Percentiles rank a stretch among this genome's conserved stretches.
These are phyloP conservation scores for Murina feae DNA, from an alignment of 2,113 vertebrate species.

Conservation along the genomic window DNA sequence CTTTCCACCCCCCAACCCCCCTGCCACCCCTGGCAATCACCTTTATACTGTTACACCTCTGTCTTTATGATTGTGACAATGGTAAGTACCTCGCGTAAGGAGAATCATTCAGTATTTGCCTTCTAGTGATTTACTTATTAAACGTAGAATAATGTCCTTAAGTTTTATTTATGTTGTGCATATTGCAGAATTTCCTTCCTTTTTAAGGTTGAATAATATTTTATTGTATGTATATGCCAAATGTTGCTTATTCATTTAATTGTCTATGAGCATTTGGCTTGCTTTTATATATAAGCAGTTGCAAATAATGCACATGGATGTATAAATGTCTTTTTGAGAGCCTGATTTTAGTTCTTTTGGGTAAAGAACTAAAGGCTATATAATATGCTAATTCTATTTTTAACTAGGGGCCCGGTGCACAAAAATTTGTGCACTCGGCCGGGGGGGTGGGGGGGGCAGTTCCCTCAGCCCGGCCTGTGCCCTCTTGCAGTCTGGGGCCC, in stretches of 20 bases:
- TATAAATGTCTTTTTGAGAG: background rate
- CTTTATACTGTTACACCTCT: background rate
- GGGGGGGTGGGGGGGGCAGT: too few relatives aligned
- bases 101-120: background rate
- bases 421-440: too few relatives aligned
- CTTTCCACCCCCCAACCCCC: too few relatives aligned
- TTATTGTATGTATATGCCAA: background rate
- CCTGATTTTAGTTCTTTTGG: background rate
- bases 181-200: background rate
- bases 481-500: too few relatives aligned
- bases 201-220: background rate
- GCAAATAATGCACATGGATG: background rate
- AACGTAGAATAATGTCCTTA: background rate
- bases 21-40: background rate
- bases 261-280: background rate
- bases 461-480: too few relatives aligned
- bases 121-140: conserved; percentile 6
- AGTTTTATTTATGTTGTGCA: background rate
- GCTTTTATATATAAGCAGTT: background rate
- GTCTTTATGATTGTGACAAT: background rate
- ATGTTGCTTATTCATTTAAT: background rate
- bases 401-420: too few relatives aligned
- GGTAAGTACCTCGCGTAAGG: background rate
- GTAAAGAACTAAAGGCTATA: background rate
- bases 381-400: background rate